A percentile compares a stretch with the other conserved stretches of the same genome.
These are phyloP conservation scores for Tridacna gigas DNA, from an alignment of 2,888 invertebrate species.

Conservation along the genomic window DNA sequence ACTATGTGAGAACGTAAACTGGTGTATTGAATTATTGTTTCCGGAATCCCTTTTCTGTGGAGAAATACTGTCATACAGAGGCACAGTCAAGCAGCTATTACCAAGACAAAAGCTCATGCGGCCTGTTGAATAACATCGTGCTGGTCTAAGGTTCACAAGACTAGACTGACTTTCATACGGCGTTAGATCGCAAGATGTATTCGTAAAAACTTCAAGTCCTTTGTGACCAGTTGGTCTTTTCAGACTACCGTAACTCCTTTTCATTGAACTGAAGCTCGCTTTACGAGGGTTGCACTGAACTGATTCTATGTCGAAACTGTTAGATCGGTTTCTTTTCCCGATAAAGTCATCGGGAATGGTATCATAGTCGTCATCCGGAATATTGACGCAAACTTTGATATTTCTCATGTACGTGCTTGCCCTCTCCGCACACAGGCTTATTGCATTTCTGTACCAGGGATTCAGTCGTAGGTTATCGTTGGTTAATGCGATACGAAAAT, in stretches of 20 bases:
- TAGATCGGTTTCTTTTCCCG: slow-evolving; percentile 6
- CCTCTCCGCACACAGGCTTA: slow-evolving; percentile 72
- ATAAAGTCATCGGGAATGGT: slow-evolving; percentile 1
- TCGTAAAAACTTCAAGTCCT: background rate
- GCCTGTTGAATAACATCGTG: slow-evolving; percentile 40
- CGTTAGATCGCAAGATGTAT: background rate
- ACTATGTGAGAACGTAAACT: slow-evolving; percentile 13
- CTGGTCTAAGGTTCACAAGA: slow-evolving; percentile 42
- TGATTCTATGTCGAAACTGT: slow-evolving; percentile 6
- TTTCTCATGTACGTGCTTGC: slow-evolving; percentile 75
- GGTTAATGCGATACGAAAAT: slow-evolving; percentile 70
- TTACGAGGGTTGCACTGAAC: background rate
- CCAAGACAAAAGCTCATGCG: slow-evolving; percentile 63
- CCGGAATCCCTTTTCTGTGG: slow-evolving; percentile 41
- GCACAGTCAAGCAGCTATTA: slow-evolving; percentile 58
- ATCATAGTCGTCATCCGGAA: slow-evolving; percentile 25
- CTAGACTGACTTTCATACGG: slow-evolving; percentile 36
- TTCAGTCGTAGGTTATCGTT: slow-evolving; percentile 64
- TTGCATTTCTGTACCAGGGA: slow-evolving; percentile 69
- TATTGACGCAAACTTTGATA: slow-evolving; percentile 76
- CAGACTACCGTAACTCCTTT: slow-evolving; percentile 13
- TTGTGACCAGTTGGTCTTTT: slow-evolving; percentile 1
- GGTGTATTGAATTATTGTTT: slow-evolving; percentile 49
- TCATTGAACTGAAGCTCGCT: background rate
- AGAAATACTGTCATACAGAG: slow-evolving; percentile 32